Conservation (phyloP, 2,888 invertebrate species). For the Xanthia togata region DNA sequence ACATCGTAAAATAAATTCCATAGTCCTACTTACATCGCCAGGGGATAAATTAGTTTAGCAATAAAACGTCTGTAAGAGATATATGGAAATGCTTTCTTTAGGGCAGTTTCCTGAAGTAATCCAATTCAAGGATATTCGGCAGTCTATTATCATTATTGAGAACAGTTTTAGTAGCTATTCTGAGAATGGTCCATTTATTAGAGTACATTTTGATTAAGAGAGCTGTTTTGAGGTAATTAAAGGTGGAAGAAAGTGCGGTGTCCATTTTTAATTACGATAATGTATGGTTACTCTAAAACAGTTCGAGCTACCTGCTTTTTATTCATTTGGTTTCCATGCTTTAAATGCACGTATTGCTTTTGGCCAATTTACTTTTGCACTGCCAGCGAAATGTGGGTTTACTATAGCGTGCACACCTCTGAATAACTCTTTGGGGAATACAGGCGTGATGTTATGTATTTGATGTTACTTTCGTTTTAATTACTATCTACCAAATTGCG, state of each 20-base stretch:
- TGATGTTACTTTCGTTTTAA: not conserved
- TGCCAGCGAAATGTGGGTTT: too few species aligned
- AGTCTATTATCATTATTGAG: slow-evolving; percentile 42
- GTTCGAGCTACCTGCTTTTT: not conserved
- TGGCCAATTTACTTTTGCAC: not conserved
- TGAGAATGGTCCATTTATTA: slow-evolving; percentile 4
- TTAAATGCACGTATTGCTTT: not conserved
- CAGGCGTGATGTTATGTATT: too few species aligned
- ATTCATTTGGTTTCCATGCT: not conserved
- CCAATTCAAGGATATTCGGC: slow-evolving; percentile 23
- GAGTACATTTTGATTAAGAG: slow-evolving; percentile 6
- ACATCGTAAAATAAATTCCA: slow-evolving; percentile 15
- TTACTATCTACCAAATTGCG: not conserved
- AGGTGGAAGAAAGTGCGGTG: not conserved
- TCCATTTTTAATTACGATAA: not conserved
- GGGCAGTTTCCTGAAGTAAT: slow-evolving; percentile 15
- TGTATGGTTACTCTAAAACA: not conserved
- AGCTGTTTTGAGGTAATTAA: not conserved
- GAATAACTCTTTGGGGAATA: too few species aligned
- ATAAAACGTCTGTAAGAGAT: slow-evolving; percentile 50
- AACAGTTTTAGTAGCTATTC: slow-evolving; percentile 15
- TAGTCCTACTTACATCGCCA: not conserved
- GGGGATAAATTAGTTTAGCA: slow-evolving; percentile 27
- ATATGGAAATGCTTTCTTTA: slow-evolving; percentile 39
- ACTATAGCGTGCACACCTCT: too few species aligned